phyloP scores from a whole-genome alignment of 2,888 invertebrate species.

The Alloscopus bannaensis region DNA sequence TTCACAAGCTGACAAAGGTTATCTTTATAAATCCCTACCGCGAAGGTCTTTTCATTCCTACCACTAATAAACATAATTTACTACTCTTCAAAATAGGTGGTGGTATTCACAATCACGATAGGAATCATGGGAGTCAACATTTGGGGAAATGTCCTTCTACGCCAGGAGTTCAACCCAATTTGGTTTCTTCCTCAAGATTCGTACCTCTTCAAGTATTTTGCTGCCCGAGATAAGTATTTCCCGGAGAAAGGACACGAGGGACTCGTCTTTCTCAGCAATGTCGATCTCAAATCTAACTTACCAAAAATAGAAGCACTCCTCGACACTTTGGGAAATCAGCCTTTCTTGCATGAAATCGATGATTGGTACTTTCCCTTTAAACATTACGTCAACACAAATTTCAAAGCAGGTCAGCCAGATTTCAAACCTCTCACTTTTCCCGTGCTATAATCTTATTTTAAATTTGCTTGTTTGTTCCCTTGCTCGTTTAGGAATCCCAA shows the following conservation, averaged over 20 bases:
- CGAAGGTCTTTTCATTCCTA: constrained; percentile 6
- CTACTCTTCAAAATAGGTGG: constrained; percentile 72
- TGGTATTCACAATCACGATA: constrained; percentile 74
- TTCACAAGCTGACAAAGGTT: constrained; percentile 75
- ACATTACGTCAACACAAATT: constrained; percentile 66
- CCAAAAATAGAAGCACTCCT: constrained; percentile 63
- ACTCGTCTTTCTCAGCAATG: constrained; percentile 63
- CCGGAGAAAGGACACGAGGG: constrained; percentile 74
- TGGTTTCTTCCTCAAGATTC: constrained; percentile 76
- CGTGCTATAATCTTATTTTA: not conserved
- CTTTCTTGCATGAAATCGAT: constrained; percentile 66
- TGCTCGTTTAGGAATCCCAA: constrained; percentile 71
- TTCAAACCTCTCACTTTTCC: constrained; percentile 11
- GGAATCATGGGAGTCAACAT: constrained; percentile 74
- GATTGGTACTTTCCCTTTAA: constrained; percentile 70
- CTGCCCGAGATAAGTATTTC: constrained; percentile 74
- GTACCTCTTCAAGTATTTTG: constrained; percentile 75
- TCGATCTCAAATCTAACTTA: constrained; percentile 61
- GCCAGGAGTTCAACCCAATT: constrained; percentile 76
- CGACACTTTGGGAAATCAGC: constrained; percentile 46
- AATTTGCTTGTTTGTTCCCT: not conserved
- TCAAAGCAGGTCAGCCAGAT: constrained; percentile 49
- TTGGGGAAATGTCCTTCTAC: constrained; percentile 74
- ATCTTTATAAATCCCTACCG: too few species aligned
- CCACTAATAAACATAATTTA: constrained; percentile 19